Conservation (phyloP, 2,888 invertebrate species). For the Poecilus cupreus region DNA sequence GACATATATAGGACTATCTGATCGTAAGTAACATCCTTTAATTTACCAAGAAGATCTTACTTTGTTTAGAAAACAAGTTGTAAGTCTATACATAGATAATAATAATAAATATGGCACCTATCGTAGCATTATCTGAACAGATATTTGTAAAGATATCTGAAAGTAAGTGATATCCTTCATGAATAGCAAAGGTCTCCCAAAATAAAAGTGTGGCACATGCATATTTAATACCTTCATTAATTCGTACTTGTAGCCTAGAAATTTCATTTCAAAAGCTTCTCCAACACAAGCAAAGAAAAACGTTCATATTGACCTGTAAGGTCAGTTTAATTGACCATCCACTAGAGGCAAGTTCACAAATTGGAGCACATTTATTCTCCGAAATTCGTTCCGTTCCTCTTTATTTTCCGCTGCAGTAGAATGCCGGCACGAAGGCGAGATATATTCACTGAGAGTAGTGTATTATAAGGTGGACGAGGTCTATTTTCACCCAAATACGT, state of each 20-base stretch:
- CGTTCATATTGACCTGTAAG: neutral
- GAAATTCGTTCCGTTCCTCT: conserved; percentile 4
- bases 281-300: neutral
- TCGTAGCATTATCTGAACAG: too few species aligned
- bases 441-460: neutral
- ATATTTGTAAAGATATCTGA: too few species aligned
- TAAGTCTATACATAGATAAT: too few species aligned
- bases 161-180: too few species aligned
- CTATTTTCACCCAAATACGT: neutral
- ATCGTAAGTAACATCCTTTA: too few species aligned
- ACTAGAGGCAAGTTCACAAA: conserved; percentile 5
- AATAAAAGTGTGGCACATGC: too few species aligned
- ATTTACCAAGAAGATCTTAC: too few species aligned
- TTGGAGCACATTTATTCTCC: conserved; percentile 18
- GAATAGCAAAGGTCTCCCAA: too few species aligned
- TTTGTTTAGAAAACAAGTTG: too few species aligned
- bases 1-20: too few species aligned
- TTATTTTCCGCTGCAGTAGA: neutral
- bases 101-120: too few species aligned
- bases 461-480: neutral
- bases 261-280: neutral
- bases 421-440: neutral
- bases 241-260: neutral
- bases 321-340: conserved; percentile 36
- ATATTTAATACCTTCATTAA: neutral